Base-by-base conservation (phyloP, 2,888 invertebrate species). In the Latrodectus elegans region DNA sequence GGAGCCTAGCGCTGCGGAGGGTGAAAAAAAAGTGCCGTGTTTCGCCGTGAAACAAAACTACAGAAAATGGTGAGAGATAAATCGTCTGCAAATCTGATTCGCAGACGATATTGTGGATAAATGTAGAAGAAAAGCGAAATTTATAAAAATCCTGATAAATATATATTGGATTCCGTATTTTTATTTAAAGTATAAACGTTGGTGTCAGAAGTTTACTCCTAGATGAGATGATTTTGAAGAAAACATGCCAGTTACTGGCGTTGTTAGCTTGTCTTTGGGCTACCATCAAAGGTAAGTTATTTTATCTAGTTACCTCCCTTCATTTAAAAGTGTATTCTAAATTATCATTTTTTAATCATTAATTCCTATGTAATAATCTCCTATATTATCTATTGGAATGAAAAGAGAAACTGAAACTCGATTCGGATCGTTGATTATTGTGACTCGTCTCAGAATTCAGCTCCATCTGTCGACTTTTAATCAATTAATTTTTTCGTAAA, bases 211-310 rank as follows among this genome's bases (percentile, higher is more conserved):
- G 70, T 72, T 77, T 22, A 51, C 71, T 60, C 85, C 85, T 89
- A 86, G 89, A 89, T 89, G 89, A 86, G 86, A 89, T 89, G 89
- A 84, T 89, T 89, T 86, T 89, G 86, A 89, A 86, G 89, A 89
- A 89, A 89, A 55, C 89, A 89, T 89, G 89, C 86, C 89, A 86
- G 76, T 52, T 86, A 81, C 80, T 89, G 89, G 89, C 89, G 75
- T 80, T 86, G 80, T 89, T 89, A 79, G 83, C 83, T 55, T 89
- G 89, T 80, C 75, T 89, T 53, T 86, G 86, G 89, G 89, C 71
- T 67, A 73, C 49, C 65, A 89, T 64, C 76, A 79, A 80, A 89
- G 89, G 89, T 76, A 73, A 82, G 68, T 38, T 17, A 12, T 12
- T 53, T 38, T 38, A 11, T 26, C 1, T 1, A 38, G 3, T 38